A percentile compares a stretch with the other conserved stretches of the same genome.
Evolutionary conservation across 2,888 invertebrate species (phyloP).

Genomic region (Shargacucullia verbasci): DNA sequence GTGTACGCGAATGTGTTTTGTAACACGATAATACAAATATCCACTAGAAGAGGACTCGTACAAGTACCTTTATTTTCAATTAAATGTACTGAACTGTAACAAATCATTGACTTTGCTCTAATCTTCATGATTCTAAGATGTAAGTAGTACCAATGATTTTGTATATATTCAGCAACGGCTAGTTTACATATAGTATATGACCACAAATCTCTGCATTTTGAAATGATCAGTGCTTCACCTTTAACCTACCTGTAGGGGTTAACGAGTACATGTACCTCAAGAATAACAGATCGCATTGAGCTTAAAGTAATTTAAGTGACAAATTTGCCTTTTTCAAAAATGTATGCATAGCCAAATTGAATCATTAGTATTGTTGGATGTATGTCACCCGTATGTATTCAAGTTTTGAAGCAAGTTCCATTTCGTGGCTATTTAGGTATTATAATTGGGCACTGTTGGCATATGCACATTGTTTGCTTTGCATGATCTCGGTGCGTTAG

Average conservation of each 20-base stretch:
- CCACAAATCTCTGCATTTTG: constrained; percentile 4
- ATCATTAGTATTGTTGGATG: constrained; percentile 32
- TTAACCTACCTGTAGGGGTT: constrained; percentile 15
- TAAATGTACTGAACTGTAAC: too few species aligned
- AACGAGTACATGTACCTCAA: constrained; percentile 22
- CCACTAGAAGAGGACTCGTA: too few species aligned
- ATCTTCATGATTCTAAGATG: too few species aligned
- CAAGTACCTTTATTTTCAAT: too few species aligned
- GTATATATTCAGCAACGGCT: too few species aligned
- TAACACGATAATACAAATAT: constrained; percentile 13
- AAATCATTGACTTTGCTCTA: too few species aligned
- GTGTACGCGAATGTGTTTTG: constrained; percentile 24
- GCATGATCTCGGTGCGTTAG: constrained; percentile 55
- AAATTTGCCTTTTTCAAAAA: constrained; percentile 27
- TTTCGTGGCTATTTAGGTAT: constrained; percentile 49
- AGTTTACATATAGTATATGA: too few species aligned
- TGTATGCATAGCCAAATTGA: constrained; percentile 28
- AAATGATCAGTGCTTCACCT: constrained; percentile 19
- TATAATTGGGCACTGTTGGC: constrained; percentile 51
- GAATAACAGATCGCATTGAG: constrained; percentile 10
- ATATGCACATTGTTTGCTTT: constrained; percentile 50
- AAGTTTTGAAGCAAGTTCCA: constrained; percentile 37
- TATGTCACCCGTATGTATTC: constrained; percentile 23
- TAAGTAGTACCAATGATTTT: too few species aligned
- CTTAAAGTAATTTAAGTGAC: constrained; percentile 20